Evolutionary conservation across 2,888 invertebrate species (phyloP).

Genomic region (Sepiola atlantica): DNA sequence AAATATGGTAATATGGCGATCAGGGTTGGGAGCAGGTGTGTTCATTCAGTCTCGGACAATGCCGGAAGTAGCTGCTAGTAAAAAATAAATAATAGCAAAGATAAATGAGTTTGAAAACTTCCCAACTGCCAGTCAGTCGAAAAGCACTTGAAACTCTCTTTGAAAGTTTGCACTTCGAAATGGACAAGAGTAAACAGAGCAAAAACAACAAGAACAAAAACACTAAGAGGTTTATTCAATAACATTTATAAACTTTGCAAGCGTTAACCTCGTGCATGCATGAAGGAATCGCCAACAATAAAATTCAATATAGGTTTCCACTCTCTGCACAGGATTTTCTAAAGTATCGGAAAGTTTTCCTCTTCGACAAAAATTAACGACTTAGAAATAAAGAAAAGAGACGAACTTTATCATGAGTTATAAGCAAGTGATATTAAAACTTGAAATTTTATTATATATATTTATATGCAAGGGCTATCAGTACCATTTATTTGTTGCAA

Average conservation of each 20-base stretch:
- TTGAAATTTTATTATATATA: background rate
- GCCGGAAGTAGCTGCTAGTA: too few species aligned
- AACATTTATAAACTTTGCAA: background rate
- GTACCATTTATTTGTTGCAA: background rate
- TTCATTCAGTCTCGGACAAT: too few species aligned
- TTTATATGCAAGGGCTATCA: background rate
- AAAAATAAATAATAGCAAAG: background rate
- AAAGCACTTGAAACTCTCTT: background rate
- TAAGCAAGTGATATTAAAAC: background rate
- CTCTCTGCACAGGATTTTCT: background rate
- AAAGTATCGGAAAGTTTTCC: background rate
- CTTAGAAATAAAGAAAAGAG: background rate
- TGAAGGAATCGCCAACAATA: background rate
- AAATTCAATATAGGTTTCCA: background rate
- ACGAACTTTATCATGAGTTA: background rate
- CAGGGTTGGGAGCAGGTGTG: too few species aligned
- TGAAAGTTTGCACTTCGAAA: background rate
- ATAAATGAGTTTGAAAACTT: background rate
- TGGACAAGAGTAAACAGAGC: background rate
- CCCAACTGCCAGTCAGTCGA: background rate
- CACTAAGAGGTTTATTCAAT: too few species aligned
- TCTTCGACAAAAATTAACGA: background rate
- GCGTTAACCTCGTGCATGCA: background rate
- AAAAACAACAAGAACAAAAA: background rate
- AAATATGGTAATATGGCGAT: too few species aligned